Evolutionary conservation across 2,113 vertebrate genomes (phyloP).

Genomic region (Menura novaehollandiae): DNA sequence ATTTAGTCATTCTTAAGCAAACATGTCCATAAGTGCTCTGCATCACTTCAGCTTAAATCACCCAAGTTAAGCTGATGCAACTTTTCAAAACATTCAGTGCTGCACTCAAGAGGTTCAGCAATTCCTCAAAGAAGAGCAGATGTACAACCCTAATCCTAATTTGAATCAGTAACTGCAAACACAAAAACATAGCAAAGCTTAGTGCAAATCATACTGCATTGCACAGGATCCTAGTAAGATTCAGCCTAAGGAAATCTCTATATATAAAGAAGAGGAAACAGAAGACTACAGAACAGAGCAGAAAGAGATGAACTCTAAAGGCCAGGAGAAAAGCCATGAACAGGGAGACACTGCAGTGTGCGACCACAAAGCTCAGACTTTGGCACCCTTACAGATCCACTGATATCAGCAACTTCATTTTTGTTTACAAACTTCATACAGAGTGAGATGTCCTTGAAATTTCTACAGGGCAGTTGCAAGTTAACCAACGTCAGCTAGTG

Average conservation of each 20-base stretch:
- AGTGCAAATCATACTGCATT: neutral
- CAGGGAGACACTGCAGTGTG: neutral
- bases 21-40: rapidly evolving
- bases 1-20: neutral
- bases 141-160: neutral
- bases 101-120: neutral
- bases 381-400: neutral
- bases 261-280: neutral
- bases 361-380: rapidly evolving
- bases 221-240: neutral
- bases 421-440: neutral
- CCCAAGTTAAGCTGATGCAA: neutral
- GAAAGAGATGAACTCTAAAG: neutral
- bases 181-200: neutral
- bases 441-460: neutral
- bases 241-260: neutral
- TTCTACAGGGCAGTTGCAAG: neutral
- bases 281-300: neutral
- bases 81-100: neutral
- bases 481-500: neutral
- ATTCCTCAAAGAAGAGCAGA: neutral
- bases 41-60: neutral
- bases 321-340: neutral
- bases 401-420: neutral
- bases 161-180: neutral